phyloP scores from a whole-genome alignment of 2,888 invertebrate species.

The Gari tellinella region DNA sequence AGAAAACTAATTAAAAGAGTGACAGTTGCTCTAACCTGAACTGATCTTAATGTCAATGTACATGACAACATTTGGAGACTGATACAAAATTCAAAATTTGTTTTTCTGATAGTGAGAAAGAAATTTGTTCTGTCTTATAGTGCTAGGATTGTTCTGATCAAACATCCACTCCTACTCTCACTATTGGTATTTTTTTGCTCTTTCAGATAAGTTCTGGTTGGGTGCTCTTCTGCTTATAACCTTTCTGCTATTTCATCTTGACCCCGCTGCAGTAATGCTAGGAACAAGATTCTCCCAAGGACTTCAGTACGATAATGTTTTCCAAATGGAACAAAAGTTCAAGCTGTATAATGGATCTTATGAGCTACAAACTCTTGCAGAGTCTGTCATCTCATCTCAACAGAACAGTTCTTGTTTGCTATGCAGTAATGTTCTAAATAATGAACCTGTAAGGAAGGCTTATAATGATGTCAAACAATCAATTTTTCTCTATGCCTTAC shows the following conservation, averaged over 20 bases:
- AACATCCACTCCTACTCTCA: background rate
- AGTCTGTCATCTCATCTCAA: no score
- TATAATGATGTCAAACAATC: no score
- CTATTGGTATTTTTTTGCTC: background rate
- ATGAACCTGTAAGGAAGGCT: no score
- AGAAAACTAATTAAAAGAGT: background rate
- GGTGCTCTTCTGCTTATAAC: background rate
- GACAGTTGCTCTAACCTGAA: background rate
- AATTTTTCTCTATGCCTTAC: no score
- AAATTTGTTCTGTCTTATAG: no score
- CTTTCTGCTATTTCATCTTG: slow-evolving; percentile 1
- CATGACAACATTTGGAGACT: no score
- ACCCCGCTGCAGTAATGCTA: background rate
- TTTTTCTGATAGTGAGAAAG: no score
- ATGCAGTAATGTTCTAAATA: no score
- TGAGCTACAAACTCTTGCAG: no score
- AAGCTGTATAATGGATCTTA: no score
- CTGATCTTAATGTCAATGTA: no score
- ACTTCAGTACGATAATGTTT: slow-evolving; percentile 44
- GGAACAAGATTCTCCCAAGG: slow-evolving; percentile 20
- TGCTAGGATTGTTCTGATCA: background rate
- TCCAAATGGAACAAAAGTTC: slow-evolving; percentile 17
- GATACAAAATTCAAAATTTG: background rate
- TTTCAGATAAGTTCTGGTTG: slow-evolving; percentile 25
- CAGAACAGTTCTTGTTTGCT: no score